Percentiles rank a stretch among this genome's conserved stretches.
Conservation (phyloP, 2,888 invertebrate species). For the Amblyjoppa fuscipennis region DNA sequence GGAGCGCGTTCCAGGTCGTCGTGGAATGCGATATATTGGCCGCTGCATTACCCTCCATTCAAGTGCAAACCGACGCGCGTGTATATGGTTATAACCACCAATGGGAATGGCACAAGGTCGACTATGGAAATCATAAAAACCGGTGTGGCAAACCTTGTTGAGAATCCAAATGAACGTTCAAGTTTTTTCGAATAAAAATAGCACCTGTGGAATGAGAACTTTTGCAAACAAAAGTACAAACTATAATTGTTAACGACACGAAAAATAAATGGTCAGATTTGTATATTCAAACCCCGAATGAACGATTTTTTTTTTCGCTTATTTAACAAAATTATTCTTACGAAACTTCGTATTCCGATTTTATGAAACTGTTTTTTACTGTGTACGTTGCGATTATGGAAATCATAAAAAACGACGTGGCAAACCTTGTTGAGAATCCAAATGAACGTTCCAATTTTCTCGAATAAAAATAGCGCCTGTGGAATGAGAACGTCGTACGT, state of each 20-base stretch:
- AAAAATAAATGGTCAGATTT: too few species aligned
- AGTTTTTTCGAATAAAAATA: neutral
- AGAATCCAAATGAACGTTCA: slow-evolving; percentile 5
- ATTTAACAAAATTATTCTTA: too few species aligned
- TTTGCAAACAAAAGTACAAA: too few species aligned
- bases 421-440: neutral
- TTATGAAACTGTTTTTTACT: too few species aligned
- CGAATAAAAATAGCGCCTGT: too few species aligned
- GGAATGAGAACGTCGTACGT: too few species aligned
- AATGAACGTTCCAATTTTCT: neutral
- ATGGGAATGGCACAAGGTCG: slow-evolving; percentile 7
- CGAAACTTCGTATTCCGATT: too few species aligned
- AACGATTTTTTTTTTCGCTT: too few species aligned
- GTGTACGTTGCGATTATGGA: too few species aligned
- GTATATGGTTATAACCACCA: neutral
- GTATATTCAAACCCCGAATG: too few species aligned
- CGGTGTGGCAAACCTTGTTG: neutral
- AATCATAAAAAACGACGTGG: neutral
- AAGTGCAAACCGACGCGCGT: slow-evolving; percentile 36
- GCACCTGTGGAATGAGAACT: too few species aligned
- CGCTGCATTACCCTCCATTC: slow-evolving; percentile 30
- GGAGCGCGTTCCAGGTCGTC: slow-evolving; percentile 41
- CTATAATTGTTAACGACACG: too few species aligned
- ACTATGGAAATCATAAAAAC: neutral
- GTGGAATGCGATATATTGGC: slow-evolving; percentile 49